Conservation (phyloP, 2,888 invertebrate species). For the Lasioglossum malachurum region DNA sequence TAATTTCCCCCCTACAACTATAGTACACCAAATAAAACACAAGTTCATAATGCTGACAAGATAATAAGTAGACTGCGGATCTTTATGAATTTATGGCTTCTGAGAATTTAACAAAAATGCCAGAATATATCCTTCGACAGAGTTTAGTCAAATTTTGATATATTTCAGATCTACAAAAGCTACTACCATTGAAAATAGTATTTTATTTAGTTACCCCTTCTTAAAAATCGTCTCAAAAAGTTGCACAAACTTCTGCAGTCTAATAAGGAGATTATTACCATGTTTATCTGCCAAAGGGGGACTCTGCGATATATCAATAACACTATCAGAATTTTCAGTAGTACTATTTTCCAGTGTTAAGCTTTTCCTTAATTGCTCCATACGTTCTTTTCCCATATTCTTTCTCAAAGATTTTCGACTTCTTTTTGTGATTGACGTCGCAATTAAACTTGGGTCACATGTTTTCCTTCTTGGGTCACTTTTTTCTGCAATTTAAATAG, state of each 20-base stretch:
- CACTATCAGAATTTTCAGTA: not conserved
- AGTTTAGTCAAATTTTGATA: too few relatives aligned
- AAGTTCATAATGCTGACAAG: not conserved
- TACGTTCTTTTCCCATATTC: constrained; percentile 65
- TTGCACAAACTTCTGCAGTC: too few relatives aligned
- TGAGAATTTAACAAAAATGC: too few relatives aligned
- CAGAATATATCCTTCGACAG: too few relatives aligned
- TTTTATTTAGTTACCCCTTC: too few relatives aligned
- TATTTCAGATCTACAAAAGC: too few relatives aligned
- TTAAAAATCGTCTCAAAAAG: too few relatives aligned
- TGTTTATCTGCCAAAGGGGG: not conserved
- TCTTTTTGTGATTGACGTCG: not conserved
- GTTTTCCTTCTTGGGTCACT: not conserved
- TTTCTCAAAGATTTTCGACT: constrained; percentile 24
- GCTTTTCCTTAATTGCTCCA: constrained; percentile 57
- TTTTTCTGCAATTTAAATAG: constrained; percentile 5
- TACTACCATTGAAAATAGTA: too few relatives aligned
- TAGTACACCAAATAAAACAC: not conserved
- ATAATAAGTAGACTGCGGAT: not conserved
- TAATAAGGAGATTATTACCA: constrained; percentile 2
- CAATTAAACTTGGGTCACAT: not conserved
- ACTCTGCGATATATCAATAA: not conserved
- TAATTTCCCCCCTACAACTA: constrained; percentile 6
- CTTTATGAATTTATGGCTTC: too few relatives aligned
- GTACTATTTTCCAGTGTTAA: constrained; percentile 16